Evolutionary conservation across 2,888 invertebrate genomes (phyloP), one percentile per base, ranked within the genome.

Genomic region (Polyommatus iphigenia): DNA sequence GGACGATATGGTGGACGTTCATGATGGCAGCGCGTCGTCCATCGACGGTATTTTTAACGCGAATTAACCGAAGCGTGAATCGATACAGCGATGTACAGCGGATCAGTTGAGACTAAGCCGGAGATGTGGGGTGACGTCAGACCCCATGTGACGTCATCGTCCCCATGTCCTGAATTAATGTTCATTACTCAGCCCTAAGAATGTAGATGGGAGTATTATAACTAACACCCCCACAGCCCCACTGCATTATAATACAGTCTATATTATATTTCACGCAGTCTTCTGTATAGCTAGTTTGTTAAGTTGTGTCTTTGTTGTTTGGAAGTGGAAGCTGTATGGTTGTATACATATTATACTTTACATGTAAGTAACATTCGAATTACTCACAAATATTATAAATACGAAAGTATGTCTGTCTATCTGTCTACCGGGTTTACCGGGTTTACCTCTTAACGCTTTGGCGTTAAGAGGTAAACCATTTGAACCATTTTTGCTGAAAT

Each of bases 71-170:
- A 79, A 72, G 67, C 59, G 79, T 77, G 72, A 78, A 79, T 79
- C 79, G 59, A 79, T 79, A 57, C 79, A 80, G 80, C 79, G 86
- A 88, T 88, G 88, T 88, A 87, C 86, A 87, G 84, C 82, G 82
- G 83, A 85, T 85, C 85, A 87, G 87, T 85, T 86, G 79, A 83
- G 84, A 85, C 87, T 87, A 87, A 86, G 85, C 86, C 85, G 85
- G 86, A 88, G 89, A 89, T 87, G 88, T 83, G 83, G 82, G 83
- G 80, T 79, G 93, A 93, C 92, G 93, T 93, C 93, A 93, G 81
- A 84, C 87, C 88, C 87, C 90, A 89, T 88, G 77, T 91, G 91
- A 90, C 91, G 91, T 92, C 92, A 92, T 79, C 80, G 80, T 88
- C 89, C 89, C 90, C 84, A 85, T 83, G 84, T 86, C 85, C 83